These are phyloP conservation scores for Drosophila lini DNA, from an alignment of 1,140 invertebrate genomes.

Conservation along the genomic window DNA sequence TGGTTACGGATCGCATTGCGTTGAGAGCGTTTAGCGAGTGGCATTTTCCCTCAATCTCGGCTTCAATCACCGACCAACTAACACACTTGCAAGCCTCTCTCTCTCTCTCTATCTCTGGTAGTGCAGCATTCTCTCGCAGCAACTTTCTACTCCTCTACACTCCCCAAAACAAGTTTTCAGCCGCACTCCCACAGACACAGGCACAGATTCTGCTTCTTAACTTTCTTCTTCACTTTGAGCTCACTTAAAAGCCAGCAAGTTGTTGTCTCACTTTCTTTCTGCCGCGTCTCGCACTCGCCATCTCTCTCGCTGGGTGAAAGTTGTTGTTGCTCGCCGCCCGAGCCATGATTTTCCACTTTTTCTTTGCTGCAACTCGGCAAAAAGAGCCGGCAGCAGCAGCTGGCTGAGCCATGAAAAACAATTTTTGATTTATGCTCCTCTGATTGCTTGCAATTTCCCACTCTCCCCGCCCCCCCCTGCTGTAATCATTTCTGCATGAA, in stretches of 20 bases:
- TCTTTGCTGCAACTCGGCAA: constrained; percentile 45
- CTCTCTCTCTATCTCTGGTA: constrained; percentile 4
- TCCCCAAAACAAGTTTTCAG: constrained; percentile 49
- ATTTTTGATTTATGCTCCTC: constrained; percentile 63
- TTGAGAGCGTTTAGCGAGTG: constrained; percentile 1
- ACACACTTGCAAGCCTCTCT: constrained; percentile 23
- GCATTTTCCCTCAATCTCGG: constrained; percentile 3
- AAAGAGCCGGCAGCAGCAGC: constrained; percentile 20
- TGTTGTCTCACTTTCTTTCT: constrained; percentile 53
- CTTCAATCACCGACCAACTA: constrained; percentile 23
- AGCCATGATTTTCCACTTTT: constrained; percentile 80
- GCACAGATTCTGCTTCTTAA: constrained; percentile 48
- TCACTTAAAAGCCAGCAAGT: constrained; percentile 46
- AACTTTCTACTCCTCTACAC: constrained; percentile 48
- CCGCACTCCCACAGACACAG: constrained; percentile 14
- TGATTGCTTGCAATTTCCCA: constrained; percentile 67
- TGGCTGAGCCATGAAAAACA: constrained; percentile 15
- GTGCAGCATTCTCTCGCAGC: constrained; percentile 41
- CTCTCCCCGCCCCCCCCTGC: not conserved
- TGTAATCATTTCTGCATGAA: constrained; percentile 64
- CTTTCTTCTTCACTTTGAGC: constrained; percentile 51
- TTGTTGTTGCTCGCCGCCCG: constrained; percentile 64
- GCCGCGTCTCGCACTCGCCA: constrained; percentile 16
- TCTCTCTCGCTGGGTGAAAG: constrained; percentile 63
- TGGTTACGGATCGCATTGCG: constrained; percentile 6